Evolutionary conservation across 2,113 vertebrate genomes (phyloP).

Genomic region (Catharus bicknelli): DNA sequence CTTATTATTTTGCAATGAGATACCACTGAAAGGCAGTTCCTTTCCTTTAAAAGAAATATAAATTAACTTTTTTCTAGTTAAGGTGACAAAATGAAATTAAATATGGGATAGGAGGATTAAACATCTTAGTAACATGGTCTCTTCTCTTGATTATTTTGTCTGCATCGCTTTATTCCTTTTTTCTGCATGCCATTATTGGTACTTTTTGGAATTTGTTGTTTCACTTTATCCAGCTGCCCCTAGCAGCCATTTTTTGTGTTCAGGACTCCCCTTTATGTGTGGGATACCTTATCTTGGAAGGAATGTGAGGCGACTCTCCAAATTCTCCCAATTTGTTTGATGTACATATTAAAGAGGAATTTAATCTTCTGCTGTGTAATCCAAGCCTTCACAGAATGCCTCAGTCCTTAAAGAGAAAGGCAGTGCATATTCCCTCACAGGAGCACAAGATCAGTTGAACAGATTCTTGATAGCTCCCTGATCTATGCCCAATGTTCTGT

Average conservation of each 20-base stretch:
- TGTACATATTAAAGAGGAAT: conserved; percentile 14
- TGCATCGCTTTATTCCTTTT: not conserved
- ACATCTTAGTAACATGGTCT: not conserved
- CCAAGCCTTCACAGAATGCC: not conserved
- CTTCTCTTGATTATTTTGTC: not conserved
- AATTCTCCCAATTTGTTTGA: not conserved
- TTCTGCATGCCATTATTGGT: not conserved
- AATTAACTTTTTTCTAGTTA: not conserved
- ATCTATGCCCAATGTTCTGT: not conserved
- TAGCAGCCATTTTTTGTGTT: not conserved
- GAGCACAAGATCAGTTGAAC: not conserved
- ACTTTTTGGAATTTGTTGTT: not conserved
- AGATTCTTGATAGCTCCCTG: not conserved
- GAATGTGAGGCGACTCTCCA: not conserved
- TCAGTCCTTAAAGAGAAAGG: conserved; percentile 5
- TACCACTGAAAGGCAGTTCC: not conserved
- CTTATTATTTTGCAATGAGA: not conserved
- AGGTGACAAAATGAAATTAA: not conserved
- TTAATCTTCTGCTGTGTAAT: conserved; percentile 6
- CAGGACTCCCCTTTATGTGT: not conserved
- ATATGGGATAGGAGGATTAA: not conserved
- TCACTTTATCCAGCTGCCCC: not conserved
- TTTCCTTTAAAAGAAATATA: not conserved
- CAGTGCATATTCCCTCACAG: not conserved
- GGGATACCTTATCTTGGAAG: not conserved